A percentile compares a stretch with the other conserved stretches of the same genome.
phyloP scores from a whole-genome alignment of 2,113 vertebrate species.

The Kryptolebias marmoratus region DNA sequence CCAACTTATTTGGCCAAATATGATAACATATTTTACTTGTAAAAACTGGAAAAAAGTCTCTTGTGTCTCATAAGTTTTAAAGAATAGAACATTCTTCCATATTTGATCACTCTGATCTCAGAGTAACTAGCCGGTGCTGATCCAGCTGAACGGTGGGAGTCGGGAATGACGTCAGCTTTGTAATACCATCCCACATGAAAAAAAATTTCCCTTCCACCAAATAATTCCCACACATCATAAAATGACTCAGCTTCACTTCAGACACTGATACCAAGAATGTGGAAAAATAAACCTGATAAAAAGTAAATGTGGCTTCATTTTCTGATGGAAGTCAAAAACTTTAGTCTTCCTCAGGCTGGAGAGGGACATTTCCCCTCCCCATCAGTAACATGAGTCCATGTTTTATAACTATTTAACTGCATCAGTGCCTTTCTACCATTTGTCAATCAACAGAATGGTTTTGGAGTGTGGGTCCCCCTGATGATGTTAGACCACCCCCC shows the following conservation, averaged over 20 bases:
- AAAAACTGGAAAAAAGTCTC: conserved; percentile 16
- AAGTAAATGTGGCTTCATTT: not conserved
- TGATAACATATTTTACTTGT: conserved; percentile 34
- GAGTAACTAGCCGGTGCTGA: conserved; percentile 28
- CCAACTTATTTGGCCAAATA: conserved; percentile 48
- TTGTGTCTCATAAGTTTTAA: conserved; percentile 22
- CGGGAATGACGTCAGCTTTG: conserved; percentile 35
- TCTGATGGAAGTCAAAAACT: conserved; percentile 9
- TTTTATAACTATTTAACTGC: conserved; percentile 62
- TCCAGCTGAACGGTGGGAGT: conserved; percentile 30
- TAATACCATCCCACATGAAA: conserved; percentile 29
- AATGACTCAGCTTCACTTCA: not conserved
- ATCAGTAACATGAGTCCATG: conserved; percentile 49
- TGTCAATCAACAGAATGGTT: conserved; percentile 66
- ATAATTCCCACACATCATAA: conserved; percentile 1
- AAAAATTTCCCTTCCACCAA: conserved; percentile 1
- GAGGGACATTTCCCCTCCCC: conserved; percentile 59
- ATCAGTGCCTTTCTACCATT: conserved; percentile 48
- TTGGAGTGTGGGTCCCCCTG: conserved; percentile 47
- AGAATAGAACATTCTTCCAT: conserved; percentile 24
- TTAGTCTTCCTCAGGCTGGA: conserved; percentile 15
- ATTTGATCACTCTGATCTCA: conserved; percentile 33
- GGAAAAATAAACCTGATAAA: not conserved
- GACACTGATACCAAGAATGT: not conserved
- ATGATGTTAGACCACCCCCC: conserved; percentile 64